Conservation (phyloP, 2,888 invertebrate genomes). For the Spisula solida region DNA sequence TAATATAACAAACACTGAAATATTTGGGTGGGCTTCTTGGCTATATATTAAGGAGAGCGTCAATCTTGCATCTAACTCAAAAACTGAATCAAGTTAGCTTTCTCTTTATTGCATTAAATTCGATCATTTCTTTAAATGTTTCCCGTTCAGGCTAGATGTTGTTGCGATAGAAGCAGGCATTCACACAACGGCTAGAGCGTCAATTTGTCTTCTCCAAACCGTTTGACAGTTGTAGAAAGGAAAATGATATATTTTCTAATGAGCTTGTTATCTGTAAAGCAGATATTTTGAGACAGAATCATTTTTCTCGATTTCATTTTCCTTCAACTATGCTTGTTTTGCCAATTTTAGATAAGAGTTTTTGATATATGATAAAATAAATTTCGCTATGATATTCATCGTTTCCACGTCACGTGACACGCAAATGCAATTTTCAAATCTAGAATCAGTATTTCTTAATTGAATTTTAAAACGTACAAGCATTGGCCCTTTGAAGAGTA, state of each 20-base stretch:
- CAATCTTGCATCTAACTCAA: not conserved
- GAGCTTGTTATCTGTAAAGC: constrained; percentile 20
- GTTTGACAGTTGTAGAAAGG: constrained; percentile 32
- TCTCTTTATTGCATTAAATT: constrained; percentile 6
- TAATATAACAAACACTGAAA: not conserved
- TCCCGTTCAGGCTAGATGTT: not conserved
- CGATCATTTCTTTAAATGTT: not conserved
- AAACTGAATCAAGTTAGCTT: not conserved
- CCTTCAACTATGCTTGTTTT: constrained; percentile 25
- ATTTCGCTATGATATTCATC: constrained; percentile 37
- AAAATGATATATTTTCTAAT: constrained; percentile 42
- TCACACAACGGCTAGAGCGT: not conserved
- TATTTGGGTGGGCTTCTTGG: constrained; percentile 4
- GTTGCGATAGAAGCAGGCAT: not conserved
- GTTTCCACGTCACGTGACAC: constrained; percentile 33
- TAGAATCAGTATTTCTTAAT: constrained; percentile 47
- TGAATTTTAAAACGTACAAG: constrained; percentile 51
- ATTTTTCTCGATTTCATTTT: constrained; percentile 33
- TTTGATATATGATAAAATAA: constrained; percentile 44
- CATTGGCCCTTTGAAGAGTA: constrained; percentile 47
- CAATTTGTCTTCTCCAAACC: constrained; percentile 17
- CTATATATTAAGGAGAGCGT: not conserved
- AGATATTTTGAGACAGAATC: constrained; percentile 33
- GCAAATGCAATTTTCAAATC: constrained; percentile 46
- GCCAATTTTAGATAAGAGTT: constrained; percentile 41